Base-by-base conservation (phyloP, 2,888 invertebrate genomes). In the Caenorhabditis sp. region DNA sequence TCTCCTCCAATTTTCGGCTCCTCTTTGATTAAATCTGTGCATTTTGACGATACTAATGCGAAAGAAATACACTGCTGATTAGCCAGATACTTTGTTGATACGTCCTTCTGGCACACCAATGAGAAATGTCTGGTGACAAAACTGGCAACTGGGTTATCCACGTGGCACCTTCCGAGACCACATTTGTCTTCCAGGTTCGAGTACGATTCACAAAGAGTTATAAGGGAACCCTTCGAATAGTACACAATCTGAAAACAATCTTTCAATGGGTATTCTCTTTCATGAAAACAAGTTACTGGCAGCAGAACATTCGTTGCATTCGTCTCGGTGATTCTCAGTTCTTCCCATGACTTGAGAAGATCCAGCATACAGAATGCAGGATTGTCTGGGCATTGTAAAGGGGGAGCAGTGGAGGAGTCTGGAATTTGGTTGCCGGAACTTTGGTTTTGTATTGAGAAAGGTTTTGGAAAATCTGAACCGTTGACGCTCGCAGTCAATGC, bases 1-100 rank as follows among this genome's bases (percentile, higher is more conserved):
- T 82, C 82, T 44, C 82, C 82, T 28, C 69, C 80, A n/a, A 84
- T 80, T 26, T 66, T 70, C 6, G 83, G 83, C 4, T 70, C 76
- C 24, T 54, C 80, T 6, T 68, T 59, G 7, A 84, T 80, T 41
- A 54, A 31, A 3, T 16, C 31, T 3, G 80, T 68, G 58, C 83
- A 84, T 26, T 80, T 80, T 7, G 83, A 79, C 0, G 28, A 26
- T 1, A 76, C 54, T 24, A 84, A 26, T 0, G 73, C 31, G 0
- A 38, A 10, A 8, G 68, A 26, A 51, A 80, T 76, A 31, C 83
- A 84, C 6, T 80, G 26, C 12, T 84, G 79, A 63, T 66, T 70
- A 8, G 49, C 72, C 12, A 70, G 51, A 22, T 58, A 74, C 41
- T 80, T 69, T 7, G 26, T 28, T 8, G 31, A 68, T 8, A 51